Conservation (phyloP, 2,888 invertebrate genomes). For the Drosophila falleni region DNA sequence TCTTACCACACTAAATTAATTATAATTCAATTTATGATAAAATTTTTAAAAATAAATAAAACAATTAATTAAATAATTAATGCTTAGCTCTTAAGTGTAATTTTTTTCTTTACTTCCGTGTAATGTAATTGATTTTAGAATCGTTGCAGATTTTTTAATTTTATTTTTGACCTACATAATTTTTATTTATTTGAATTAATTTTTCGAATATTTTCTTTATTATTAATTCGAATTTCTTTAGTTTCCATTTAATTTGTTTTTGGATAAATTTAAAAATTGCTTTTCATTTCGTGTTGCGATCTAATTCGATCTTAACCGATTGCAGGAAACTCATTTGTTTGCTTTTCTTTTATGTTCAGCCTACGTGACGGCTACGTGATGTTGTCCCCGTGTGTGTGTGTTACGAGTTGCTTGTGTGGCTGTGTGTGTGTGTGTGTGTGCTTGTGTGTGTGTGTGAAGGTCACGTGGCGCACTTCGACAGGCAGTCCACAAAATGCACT, state of each 20-base stretch:
- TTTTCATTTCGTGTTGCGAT: constrained; percentile 2
- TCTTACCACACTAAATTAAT: not conserved
- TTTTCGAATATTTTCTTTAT: too few relatives aligned
- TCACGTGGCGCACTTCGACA: constrained; percentile 67
- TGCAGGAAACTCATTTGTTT: constrained; percentile 18
- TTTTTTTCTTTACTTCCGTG: not conserved
- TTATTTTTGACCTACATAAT: too few relatives aligned
- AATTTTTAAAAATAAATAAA: not conserved
- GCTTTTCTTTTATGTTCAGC: constrained; percentile 19
- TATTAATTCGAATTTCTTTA: too few relatives aligned
- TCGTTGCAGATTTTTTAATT: too few relatives aligned
- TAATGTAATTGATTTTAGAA: not conserved
- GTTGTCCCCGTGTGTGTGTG: constrained; percentile 28
- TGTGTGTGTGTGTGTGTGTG: constrained; percentile 25
- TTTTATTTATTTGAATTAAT: too few relatives aligned
- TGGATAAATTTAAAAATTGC: not conserved
- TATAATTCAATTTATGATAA: not conserved
- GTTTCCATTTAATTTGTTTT: too few relatives aligned
- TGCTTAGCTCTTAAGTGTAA: too few relatives aligned
- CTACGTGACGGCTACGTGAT: constrained; percentile 61
- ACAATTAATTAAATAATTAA: not conserved
- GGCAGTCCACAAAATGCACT: constrained; percentile 37
- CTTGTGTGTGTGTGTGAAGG: constrained; percentile 53
- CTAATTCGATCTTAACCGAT: constrained; percentile 6
- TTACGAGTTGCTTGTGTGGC: not conserved